phyloP scores from a whole-genome alignment of 2,113 vertebrate species.

The Urocitellus parryii region DNA sequence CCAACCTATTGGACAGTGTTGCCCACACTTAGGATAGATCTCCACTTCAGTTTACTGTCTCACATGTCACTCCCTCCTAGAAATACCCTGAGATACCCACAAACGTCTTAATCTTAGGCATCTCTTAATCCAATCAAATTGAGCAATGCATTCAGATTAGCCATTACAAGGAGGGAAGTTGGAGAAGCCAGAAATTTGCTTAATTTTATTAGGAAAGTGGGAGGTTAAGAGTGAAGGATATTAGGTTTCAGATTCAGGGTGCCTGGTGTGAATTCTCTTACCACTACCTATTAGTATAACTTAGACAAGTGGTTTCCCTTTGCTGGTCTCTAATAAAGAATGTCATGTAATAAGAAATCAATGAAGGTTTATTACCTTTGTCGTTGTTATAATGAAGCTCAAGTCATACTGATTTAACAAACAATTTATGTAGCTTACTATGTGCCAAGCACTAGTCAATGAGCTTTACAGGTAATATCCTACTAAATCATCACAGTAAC shows the following conservation, averaged over 20 bases:
- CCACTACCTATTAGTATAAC: background rate
- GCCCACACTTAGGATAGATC: too few species aligned
- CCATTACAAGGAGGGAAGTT: background rate
- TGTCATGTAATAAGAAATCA: background rate
- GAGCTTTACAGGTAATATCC: background rate
- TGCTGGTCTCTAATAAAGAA: background rate
- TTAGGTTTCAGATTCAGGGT: background rate
- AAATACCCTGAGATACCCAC: too few species aligned
- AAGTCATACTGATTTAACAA: background rate
- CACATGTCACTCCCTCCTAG: too few species aligned
- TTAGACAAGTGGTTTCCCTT: background rate
- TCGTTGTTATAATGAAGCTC: background rate
- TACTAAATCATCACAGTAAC: background rate
- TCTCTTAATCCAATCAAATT: too few species aligned
- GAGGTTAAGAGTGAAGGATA: background rate
- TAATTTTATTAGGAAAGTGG: background rate
- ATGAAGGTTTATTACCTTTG: background rate
- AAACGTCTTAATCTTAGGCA: too few species aligned
- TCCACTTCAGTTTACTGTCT: too few species aligned
- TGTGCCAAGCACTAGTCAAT: background rate
- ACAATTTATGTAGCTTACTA: background rate
- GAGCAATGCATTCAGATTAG: too few species aligned
- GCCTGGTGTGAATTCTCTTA: background rate
- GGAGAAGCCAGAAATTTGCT: background rate
- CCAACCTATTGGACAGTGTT: too few species aligned